Percentiles rank a stretch among this genome's conserved stretches.
phyloP scores from a whole-genome alignment of 2,888 invertebrate genomes.

The Lissocephala sabroskyi region DNA sequence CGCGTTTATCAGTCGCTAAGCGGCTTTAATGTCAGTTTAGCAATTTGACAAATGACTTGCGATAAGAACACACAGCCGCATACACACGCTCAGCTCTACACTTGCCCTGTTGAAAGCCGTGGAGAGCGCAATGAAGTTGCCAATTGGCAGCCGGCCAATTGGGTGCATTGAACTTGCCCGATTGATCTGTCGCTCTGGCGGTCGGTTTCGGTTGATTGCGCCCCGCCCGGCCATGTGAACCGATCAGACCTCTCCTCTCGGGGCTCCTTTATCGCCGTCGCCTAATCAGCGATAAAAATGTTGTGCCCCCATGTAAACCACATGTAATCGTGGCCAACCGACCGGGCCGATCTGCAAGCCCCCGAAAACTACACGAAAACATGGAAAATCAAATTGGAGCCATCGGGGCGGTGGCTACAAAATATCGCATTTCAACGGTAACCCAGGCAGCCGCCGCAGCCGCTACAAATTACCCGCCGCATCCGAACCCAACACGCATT shows the following conservation, averaged over 20 bases:
- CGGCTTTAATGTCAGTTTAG: slow-evolving; percentile 60
- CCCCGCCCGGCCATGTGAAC: slow-evolving; percentile 19
- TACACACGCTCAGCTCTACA: slow-evolving; percentile 4
- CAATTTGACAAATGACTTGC: slow-evolving; percentile 59
- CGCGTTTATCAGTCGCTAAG: slow-evolving; percentile 47
- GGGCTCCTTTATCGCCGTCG: slow-evolving; percentile 37
- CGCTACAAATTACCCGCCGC: slow-evolving; percentile 50
- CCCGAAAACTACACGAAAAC: neutral
- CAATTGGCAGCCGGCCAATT: neutral
- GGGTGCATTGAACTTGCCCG: slow-evolving; percentile 1
- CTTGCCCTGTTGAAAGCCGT: slow-evolving; percentile 36
- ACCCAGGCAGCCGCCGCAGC: slow-evolving; percentile 43
- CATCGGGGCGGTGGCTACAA: slow-evolving; percentile 15
- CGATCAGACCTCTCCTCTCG: slow-evolving; percentile 11
- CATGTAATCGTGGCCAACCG: slow-evolving; percentile 27
- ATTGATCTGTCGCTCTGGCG: neutral
- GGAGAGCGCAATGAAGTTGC: slow-evolving; percentile 20
- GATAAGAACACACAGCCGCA: slow-evolving; percentile 29
- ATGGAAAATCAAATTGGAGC: slow-evolving; percentile 43
- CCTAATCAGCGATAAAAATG: slow-evolving; percentile 47
- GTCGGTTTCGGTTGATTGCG: neutral
- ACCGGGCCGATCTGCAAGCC: neutral
- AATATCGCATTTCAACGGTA: slow-evolving; percentile 47
- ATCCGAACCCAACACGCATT: slow-evolving; percentile 48
- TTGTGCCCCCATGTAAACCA: slow-evolving; percentile 47